These are phyloP conservation scores for Leuctra nigra DNA, from an alignment of 2,888 invertebrate species.

Conservation along the genomic window DNA sequence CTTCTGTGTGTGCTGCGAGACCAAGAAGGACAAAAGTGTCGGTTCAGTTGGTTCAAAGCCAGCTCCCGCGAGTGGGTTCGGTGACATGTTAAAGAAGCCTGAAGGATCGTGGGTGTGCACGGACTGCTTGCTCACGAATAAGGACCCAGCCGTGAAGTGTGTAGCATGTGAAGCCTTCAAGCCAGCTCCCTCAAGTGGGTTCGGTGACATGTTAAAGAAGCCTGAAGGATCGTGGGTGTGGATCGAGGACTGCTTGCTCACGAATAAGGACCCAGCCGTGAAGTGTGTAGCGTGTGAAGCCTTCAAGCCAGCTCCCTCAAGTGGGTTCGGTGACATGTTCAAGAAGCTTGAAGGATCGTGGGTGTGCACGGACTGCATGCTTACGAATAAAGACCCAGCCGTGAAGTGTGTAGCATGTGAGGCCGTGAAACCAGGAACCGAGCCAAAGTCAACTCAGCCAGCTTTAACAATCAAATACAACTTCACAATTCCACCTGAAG, in stretches of 20 bases:
- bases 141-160: conserved; percentile 45
- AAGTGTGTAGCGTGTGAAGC: conserved; percentile 50
- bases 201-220: conserved; percentile 32
- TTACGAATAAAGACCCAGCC: conserved; percentile 47
- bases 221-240: conserved; percentile 52
- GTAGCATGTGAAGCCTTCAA: conserved; percentile 46
- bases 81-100: conserved; percentile 33
- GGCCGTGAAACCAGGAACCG: conserved; percentile 44
- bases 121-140: conserved; percentile 53
- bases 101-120: conserved; percentile 53
- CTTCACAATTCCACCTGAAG: conserved; percentile 24
- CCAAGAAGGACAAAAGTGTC: not conserved
- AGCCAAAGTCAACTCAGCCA: conserved; percentile 24
- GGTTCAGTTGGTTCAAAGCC: not conserved
- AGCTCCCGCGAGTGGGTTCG: conserved; percentile 28
- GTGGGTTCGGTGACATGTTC: conserved; percentile 30
- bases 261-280: conserved; percentile 43
- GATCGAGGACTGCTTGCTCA: conserved; percentile 51
- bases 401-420: conserved; percentile 53
- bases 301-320: conserved; percentile 45
- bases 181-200: conserved; percentile 41
- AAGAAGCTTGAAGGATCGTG: conserved; percentile 43
- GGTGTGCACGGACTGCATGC: conserved; percentile 56
- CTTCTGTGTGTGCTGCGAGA: conserved; percentile 1
- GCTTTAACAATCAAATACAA: conserved; percentile 18